These are phyloP conservation scores for Pseudococcus longispinus DNA, from an alignment of 2,888 invertebrate species.

Conservation along the genomic window DNA sequence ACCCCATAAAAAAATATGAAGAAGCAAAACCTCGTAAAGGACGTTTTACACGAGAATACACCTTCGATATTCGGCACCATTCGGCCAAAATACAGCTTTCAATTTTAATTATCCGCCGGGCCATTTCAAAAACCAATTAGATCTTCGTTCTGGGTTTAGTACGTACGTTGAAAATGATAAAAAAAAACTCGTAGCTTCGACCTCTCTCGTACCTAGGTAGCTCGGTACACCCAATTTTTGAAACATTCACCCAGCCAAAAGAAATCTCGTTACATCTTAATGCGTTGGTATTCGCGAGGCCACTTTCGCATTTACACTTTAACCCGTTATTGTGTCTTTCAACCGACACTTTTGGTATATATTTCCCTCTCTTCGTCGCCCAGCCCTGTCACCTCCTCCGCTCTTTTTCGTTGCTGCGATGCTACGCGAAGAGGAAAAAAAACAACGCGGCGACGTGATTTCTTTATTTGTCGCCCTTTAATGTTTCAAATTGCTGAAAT, in stretches of 20 bases:
- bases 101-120: constrained; percentile 1
- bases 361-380: no score
- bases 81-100: neutral
- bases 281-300: neutral
- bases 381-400: neutral
- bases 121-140: neutral
- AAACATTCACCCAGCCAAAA: neutral
- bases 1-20: neutral
- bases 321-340: neutral
- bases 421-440: neutral
- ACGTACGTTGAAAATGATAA: neutral
- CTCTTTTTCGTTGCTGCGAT: neutral
- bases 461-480: constrained; percentile 39
- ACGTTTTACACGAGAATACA: constrained; percentile 34
- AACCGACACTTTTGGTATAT: neutral
- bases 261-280: constrained; percentile 30
- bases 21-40: neutral
- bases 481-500: constrained; percentile 35
- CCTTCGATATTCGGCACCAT: neutral
- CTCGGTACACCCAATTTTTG: neutral
- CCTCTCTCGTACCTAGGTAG: neutral
- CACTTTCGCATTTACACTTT: neutral
- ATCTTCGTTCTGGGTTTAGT: neutral
- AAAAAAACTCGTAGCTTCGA: neutral
- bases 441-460: neutral